phyloP scores from a whole-genome alignment of 2,797 vertebrate species.

The Natrix natrix region DNA sequence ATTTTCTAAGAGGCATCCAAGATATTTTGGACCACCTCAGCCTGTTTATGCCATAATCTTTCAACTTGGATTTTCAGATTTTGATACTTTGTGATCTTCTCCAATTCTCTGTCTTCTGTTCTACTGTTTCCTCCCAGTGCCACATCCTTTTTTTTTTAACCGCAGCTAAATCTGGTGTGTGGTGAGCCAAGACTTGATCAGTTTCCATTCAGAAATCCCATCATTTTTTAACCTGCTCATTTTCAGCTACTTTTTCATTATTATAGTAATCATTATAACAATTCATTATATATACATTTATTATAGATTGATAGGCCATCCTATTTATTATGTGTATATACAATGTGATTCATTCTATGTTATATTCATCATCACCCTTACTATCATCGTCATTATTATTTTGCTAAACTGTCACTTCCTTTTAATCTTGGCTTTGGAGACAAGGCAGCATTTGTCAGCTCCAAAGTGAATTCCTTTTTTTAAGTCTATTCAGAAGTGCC shows the following conservation, averaged over 20 bases:
- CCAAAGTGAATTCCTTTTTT: neutral
- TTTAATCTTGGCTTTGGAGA: neutral
- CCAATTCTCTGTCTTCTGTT: neutral
- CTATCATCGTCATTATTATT: neutral
- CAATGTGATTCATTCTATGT: neutral
- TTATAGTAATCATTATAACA: neutral
- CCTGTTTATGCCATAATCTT: neutral
- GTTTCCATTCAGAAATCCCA: neutral
- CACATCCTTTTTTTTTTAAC: neutral
- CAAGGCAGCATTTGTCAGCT: rapidly evolving
- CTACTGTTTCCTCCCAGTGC: neutral
- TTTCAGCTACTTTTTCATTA: neutral
- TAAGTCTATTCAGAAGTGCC: neutral
- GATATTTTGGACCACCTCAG: neutral
- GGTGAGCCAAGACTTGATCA: neutral
- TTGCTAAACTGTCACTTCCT: neutral
- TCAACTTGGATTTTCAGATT: neutral
- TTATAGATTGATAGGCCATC: neutral
- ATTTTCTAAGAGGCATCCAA: neutral
- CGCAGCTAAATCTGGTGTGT: neutral
- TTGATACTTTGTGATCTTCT: neutral
- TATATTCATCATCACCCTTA: neutral
- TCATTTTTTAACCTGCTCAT: neutral
- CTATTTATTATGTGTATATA: neutral
- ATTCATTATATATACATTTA: neutral